A percentile compares a stretch with the other conserved stretches of the same genome.
These are phyloP conservation scores for Mythimna loreyi DNA, from an alignment of 2,888 invertebrate species.

Conservation along the genomic window DNA sequence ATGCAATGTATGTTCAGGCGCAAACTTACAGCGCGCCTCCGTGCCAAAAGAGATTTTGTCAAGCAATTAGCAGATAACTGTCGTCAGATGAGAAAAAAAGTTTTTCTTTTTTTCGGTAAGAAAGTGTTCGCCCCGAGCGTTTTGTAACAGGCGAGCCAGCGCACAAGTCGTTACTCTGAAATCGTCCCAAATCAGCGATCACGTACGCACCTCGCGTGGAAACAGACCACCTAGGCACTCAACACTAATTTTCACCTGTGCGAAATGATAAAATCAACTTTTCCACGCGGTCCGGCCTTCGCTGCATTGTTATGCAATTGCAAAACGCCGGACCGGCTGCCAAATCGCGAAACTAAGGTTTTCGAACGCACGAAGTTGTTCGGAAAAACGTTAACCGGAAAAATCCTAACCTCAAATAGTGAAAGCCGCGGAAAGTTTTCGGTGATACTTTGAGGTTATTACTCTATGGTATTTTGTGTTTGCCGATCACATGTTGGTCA, in stretches of 20 bases:
- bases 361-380: conserved; percentile 72
- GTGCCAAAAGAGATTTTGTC: conserved; percentile 83
- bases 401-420: conserved; percentile 79
- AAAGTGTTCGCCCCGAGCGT: conserved; percentile 80
- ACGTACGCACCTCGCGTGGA: conserved; percentile 75
- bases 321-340: conserved; percentile 76
- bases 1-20: conserved; percentile 68
- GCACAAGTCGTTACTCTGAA: conserved; percentile 80
- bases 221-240: conserved; percentile 67
- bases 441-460: conserved; percentile 66
- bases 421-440: conserved; percentile 70
- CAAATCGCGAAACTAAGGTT: conserved; percentile 79
- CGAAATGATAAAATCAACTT: conserved; percentile 78
- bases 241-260: conserved; percentile 79
- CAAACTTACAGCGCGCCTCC: conserved; percentile 71
- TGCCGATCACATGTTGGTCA: conserved; percentile 76
- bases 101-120: conserved; percentile 80
- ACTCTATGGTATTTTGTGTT: conserved; percentile 79
- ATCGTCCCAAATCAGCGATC: conserved; percentile 78
- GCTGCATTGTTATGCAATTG: conserved; percentile 89
- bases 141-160: conserved; percentile 80
- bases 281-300: conserved; percentile 84
- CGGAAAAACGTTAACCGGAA: conserved; percentile 78
- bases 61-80: conserved; percentile 85
- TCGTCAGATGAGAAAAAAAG: conserved; percentile 78